Evolutionary conservation across 1,140 invertebrate species (phyloP).

Genomic region (Lutraria rhynchaena): DNA sequence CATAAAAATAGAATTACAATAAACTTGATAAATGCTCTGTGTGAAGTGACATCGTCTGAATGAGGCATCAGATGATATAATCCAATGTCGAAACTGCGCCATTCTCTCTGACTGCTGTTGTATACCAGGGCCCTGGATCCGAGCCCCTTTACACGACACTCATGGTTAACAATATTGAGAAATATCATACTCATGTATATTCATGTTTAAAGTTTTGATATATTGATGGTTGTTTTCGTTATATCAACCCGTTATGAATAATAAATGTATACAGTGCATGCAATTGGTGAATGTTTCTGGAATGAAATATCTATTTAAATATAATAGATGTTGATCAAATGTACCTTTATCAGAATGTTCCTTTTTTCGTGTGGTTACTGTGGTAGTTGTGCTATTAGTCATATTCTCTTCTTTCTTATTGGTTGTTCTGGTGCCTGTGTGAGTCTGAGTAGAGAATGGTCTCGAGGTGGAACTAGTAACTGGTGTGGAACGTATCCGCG

Average conservation of each 20-base stretch:
- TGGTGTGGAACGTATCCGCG: too few species aligned
- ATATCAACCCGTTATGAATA: neutral
- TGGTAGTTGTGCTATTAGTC: neutral
- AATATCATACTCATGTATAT: neutral
- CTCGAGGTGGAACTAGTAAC: too few species aligned
- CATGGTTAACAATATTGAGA: neutral
- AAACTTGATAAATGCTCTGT: too few species aligned
- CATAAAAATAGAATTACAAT: too few species aligned
- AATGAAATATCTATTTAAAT: neutral
- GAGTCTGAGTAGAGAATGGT: too few species aligned
- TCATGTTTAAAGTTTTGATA: neutral
- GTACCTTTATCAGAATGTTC: neutral
- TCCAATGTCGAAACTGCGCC: too few species aligned
- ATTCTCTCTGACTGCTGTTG: too few species aligned
- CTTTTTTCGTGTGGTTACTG: neutral
- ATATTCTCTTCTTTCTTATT: slow-evolving; percentile 3
- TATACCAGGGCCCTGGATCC: too few species aligned
- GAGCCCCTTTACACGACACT: too few species aligned
- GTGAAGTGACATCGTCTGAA: too few species aligned
- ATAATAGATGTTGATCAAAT: neutral
- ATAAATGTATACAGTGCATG: neutral
- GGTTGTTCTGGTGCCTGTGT: too few species aligned
- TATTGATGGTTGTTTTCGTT: neutral
- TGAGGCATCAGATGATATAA: too few species aligned
- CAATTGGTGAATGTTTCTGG: neutral